Evolutionary conservation across 2,113 vertebrate genomes (phyloP).

Genomic region (Mobula hypostoma): DNA sequence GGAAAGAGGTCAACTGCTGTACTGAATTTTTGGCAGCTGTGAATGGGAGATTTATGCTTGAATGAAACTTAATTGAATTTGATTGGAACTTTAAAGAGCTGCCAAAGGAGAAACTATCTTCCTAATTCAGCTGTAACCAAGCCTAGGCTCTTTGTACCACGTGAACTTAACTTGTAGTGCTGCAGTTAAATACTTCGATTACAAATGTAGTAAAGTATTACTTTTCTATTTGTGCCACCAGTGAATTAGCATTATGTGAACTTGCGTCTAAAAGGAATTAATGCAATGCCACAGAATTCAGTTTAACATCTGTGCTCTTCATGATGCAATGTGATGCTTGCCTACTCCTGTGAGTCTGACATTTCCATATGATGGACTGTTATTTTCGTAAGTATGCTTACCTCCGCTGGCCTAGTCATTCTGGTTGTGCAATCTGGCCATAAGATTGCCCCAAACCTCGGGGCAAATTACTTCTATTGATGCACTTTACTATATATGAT

Average conservation of each 20-base stretch:
- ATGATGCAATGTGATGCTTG: slow-evolving; percentile 20
- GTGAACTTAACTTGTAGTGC: slow-evolving; percentile 30
- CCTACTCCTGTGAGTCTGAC: slow-evolving; percentile 20
- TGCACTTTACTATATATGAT: slow-evolving; percentile 35
- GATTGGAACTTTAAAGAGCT: neutral
- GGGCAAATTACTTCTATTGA: neutral
- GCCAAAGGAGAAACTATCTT: neutral
- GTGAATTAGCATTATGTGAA: slow-evolving; percentile 24
- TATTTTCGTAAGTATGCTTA: slow-evolving; percentile 18
- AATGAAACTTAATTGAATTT: neutral
- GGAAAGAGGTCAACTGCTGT: neutral
- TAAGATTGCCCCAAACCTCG: neutral
- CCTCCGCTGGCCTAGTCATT: slow-evolving; percentile 14
- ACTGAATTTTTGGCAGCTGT: neutral
- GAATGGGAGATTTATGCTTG: neutral
- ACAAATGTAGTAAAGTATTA: slow-evolving; percentile 22
- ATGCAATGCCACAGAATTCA: neutral
- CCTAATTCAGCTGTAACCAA: neutral
- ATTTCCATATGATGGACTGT: slow-evolving; percentile 9
- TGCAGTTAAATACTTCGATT: neutral
- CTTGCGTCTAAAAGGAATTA: neutral
- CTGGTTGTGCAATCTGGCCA: slow-evolving; percentile 4
- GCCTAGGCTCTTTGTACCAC: neutral
- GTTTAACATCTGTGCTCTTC: neutral
- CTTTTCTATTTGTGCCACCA: slow-evolving; percentile 12